phyloP scores from a whole-genome alignment of 2,888 invertebrate species.

The Acrobasis repandana region DNA sequence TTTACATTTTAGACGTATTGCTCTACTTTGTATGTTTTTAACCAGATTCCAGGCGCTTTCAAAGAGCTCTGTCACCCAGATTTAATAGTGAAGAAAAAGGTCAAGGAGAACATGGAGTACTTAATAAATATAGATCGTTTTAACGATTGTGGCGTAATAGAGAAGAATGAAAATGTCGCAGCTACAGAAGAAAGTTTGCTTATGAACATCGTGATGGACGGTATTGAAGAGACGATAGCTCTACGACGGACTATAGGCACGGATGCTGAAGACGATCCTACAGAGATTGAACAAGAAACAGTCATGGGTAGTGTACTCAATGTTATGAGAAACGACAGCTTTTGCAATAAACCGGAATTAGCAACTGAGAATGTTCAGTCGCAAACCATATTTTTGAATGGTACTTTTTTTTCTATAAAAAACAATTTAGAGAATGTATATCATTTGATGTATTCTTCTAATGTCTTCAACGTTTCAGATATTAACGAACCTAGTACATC shows the following conservation, averaged over 20 bases:
- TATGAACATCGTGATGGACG: constrained; percentile 59
- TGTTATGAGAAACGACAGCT: constrained; percentile 46
- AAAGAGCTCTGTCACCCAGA: constrained; percentile 54
- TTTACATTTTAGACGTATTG: too few relatives aligned
- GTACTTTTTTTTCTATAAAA: constrained; percentile 29
- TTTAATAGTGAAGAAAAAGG: constrained; percentile 8
- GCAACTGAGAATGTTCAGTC: constrained; percentile 49
- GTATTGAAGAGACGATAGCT: constrained; percentile 55
- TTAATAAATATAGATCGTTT: constrained; percentile 23
- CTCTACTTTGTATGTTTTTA: background rate
- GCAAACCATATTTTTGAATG: constrained; percentile 65
- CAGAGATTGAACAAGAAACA: constrained; percentile 42
- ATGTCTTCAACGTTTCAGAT: constrained; percentile 48
- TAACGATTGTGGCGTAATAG: constrained; percentile 18
- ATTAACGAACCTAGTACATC: constrained; percentile 76
- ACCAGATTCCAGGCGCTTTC: constrained; percentile 61
- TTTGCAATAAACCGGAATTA: constrained; percentile 41
- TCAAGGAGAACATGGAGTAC: constrained; percentile 30
- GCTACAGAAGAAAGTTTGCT: constrained; percentile 52
- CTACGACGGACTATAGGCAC: constrained; percentile 57
- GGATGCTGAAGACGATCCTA: constrained; percentile 41
- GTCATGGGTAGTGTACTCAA: constrained; percentile 44
- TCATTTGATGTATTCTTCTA: background rate
- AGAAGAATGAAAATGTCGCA: constrained; percentile 38
- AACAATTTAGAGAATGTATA: constrained; percentile 12